Conservation (phyloP, 2,797 vertebrate species). For the Nyctibius grandis region DNA sequence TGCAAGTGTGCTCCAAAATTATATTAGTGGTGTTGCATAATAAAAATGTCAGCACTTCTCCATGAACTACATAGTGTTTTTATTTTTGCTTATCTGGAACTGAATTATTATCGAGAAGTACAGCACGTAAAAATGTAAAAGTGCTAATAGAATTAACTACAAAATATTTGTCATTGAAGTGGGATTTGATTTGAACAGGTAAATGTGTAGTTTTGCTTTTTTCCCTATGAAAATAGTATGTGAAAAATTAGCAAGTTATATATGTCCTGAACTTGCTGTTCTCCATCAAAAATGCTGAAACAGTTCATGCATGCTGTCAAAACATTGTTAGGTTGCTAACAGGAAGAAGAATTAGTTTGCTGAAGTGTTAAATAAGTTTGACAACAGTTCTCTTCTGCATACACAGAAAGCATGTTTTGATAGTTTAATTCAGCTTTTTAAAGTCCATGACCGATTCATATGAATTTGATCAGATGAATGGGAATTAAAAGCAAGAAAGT, state of each 20-base stretch:
- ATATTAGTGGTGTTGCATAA: background rate
- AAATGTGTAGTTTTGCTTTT: fast-evolving
- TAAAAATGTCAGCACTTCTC: background rate
- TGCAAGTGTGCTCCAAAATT: background rate
- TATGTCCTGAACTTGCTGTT: background rate
- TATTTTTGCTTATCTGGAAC: background rate
- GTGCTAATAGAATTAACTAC: background rate
- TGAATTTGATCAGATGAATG: background rate
- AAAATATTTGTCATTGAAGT: background rate
- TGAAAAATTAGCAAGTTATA: background rate
- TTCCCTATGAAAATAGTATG: background rate
- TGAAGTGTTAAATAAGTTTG: background rate
- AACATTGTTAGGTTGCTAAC: background rate
- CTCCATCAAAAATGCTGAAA: background rate
- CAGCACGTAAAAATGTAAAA: background rate
- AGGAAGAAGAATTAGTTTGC: background rate
- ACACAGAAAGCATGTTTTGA: background rate
- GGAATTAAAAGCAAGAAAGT: background rate
- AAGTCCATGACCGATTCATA: background rate
- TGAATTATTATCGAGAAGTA: background rate
- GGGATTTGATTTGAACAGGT: background rate
- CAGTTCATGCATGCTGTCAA: background rate
- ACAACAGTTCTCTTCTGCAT: background rate
- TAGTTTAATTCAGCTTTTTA: background rate
- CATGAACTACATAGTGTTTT: background rate